Percentiles rank a stretch among this genome's conserved stretches.
Evolutionary conservation across 2,113 vertebrate species (phyloP).

Genomic region (Rhinichthys klamathensis): DNA sequence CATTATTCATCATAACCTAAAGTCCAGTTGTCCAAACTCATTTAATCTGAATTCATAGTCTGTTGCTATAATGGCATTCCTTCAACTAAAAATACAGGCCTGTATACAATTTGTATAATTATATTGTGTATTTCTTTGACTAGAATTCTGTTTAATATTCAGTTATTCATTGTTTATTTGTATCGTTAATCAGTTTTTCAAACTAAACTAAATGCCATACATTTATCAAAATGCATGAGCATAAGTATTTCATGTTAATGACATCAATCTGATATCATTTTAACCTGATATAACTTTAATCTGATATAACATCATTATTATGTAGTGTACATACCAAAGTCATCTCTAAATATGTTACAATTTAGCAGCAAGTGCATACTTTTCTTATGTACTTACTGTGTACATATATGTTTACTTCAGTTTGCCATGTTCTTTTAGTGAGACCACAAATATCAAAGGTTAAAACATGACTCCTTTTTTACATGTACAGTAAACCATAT

Average conservation of each 20-base stretch:
- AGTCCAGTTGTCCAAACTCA: neutral
- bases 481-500: conserved; percentile 10
- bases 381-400: neutral
- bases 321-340: neutral
- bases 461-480: conserved; percentile 16
- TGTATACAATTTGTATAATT: neutral
- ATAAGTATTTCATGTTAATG: neutral
- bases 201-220: neutral
- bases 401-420: neutral
- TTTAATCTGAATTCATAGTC: neutral
- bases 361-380: neutral
- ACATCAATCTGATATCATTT: neutral
- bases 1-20: neutral
- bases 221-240: neutral
- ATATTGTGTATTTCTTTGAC: neutral
- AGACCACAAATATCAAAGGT: conserved; percentile 27
- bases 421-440: neutral
- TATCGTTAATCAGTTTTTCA: neutral
- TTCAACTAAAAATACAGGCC: neutral
- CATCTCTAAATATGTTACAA: neutral
- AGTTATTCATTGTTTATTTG: neutral
- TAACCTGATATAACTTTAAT: neutral
- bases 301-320: neutral
- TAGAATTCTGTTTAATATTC: neutral
- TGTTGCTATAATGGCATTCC: neutral